Percentiles rank a stretch among this genome's conserved stretches.
Conservation (phyloP, 2,797 vertebrate genomes). For the Odontamblyopus lacepedii region DNA sequence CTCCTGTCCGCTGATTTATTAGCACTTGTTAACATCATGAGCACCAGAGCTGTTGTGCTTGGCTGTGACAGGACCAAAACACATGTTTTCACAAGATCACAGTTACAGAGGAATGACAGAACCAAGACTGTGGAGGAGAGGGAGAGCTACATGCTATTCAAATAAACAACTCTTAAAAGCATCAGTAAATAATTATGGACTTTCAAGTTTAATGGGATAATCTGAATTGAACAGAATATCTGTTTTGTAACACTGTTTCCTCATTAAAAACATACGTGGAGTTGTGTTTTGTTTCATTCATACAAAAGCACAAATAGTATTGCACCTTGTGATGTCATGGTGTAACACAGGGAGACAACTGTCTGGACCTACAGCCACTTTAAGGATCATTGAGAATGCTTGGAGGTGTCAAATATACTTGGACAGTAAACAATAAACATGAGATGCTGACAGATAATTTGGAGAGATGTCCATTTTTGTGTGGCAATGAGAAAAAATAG, state of each 20-base stretch:
- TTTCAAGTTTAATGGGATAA: background rate
- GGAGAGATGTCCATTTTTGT: too few species aligned
- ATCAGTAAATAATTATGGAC: background rate
- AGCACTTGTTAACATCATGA: slow-evolving; percentile 37
- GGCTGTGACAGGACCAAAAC: background rate
- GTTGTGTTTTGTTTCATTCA: too few species aligned
- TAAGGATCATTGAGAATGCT: too few species aligned
- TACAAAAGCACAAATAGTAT: background rate
- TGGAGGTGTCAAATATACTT: too few species aligned
- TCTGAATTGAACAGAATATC: background rate
- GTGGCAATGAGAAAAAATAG: too few species aligned
- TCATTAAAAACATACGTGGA: too few species aligned
- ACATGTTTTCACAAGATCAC: background rate
- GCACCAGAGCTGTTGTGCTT: background rate
- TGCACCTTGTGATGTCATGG: background rate
- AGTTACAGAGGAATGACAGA: background rate
- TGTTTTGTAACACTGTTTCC: too few species aligned
- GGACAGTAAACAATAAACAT: too few species aligned
- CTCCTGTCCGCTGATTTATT: slow-evolving; percentile 54
- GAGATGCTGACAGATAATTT: too few species aligned
- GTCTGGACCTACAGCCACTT: too few species aligned
- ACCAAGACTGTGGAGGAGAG: background rate
- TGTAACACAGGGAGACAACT: too few species aligned
- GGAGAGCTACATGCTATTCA: background rate
- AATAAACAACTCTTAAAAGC: background rate